Base-by-base conservation (phyloP, 2,113 vertebrate genomes). In the Cephalopholis sonnerati region DNA sequence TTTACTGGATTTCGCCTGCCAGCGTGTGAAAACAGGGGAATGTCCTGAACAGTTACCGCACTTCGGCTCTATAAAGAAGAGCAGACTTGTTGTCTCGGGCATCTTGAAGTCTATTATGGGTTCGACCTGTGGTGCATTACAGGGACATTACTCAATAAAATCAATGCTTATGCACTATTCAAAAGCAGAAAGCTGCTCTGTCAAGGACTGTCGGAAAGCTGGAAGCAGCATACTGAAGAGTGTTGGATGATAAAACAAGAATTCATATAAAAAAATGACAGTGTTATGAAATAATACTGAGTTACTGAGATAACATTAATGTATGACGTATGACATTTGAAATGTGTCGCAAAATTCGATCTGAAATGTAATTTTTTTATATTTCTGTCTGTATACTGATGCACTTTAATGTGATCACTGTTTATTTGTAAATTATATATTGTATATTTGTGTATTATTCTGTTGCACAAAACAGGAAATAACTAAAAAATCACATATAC, bases 121-220 rank as follows among this genome's bases (percentile, higher is more conserved):
- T 71, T 83, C 5, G 74, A 71, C 48, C 53, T 48, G 41, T 69
- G 69, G 44, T 71, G 20, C 74, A 65, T 66, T 53, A 76, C 44
- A 22, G 50, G 20, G 55, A 63, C 68, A 54, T 44, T 20, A 69
- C n/a, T 86, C 72, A 74, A 71, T 82, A 54, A 24, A 83, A 85
- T 85, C 82, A 77, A 88, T 84, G 55, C 71, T 61, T 59, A 76
- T 65, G 36, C 65, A 84, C 72, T 57, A 84, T 85, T 70, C 75
- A 83, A 39, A 27, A 53, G 65, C 24, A 64, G 44, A 71, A 70
- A 32, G 24, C 54, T 24, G 11, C 68, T 71, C 7, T 57, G 53
- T 57, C 12, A 74, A 75, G 7, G 25, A 71, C 63, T 41, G 41
- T 55, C 18, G 2, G 32, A 53, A n/a, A 54, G 65, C 50, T 66